phyloP scores from a whole-genome alignment of 2,113 vertebrate genomes.

The Lasiurus borealis region DNA sequence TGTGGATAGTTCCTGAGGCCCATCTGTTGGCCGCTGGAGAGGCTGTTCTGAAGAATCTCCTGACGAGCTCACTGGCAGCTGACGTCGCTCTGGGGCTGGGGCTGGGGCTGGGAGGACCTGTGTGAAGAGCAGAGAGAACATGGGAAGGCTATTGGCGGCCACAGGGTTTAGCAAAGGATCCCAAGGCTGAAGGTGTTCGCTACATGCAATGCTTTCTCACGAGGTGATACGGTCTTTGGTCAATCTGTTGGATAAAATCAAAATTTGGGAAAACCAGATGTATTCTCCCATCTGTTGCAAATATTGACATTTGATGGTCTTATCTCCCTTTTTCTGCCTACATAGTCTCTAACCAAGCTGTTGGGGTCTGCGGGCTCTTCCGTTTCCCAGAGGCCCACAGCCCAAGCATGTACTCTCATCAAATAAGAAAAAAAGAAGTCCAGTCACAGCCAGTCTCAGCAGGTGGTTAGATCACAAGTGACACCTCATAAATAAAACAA shows the following conservation, averaged over 20 bases:
- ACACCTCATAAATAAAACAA: too few species aligned
- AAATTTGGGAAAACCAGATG: background rate
- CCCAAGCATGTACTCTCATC: background rate
- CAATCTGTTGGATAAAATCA: background rate
- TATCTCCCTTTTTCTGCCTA: background rate
- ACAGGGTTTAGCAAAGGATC: background rate
- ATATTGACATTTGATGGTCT: background rate
- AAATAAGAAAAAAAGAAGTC: background rate
- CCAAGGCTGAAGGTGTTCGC: background rate
- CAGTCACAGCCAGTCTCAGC: background rate
- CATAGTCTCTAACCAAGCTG: background rate
- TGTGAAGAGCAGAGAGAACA: background rate
- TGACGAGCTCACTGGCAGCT: background rate
- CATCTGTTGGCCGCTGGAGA: background rate
- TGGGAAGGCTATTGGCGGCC: background rate
- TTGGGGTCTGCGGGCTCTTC: too few species aligned
- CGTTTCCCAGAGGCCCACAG: background rate
- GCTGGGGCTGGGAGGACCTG: constrained; percentile 41
- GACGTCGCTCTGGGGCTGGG: background rate
- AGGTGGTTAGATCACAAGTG: background rate
- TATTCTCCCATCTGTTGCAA: background rate
- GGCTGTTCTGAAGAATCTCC: background rate
- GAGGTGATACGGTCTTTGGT: background rate
- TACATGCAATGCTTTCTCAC: background rate
- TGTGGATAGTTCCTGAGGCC: background rate